Conservation (phyloP, 1,140 invertebrate genomes). For the Caenorhabditis remanei region DNA sequence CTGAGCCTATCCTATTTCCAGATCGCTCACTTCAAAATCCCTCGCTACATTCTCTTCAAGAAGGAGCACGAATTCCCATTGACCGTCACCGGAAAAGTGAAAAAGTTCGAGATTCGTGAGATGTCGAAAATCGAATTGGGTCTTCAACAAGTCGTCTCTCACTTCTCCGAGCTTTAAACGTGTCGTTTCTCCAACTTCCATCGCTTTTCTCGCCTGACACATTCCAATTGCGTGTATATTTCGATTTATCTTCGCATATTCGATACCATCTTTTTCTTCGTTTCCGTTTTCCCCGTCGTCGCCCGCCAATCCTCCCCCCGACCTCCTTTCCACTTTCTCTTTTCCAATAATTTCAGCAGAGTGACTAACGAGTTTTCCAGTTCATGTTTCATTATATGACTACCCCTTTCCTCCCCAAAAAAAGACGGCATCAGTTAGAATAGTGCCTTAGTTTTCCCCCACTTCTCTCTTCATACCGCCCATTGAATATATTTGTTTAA, state of each 20-base stretch:
- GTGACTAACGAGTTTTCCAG: constrained; percentile 49
- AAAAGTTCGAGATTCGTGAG: constrained; percentile 74
- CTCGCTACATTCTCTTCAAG: constrained; percentile 84
- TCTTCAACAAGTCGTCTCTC: constrained; percentile 80
- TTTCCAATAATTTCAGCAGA: constrained; percentile 27
- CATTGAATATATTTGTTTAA: constrained; percentile 38
- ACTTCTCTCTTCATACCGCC: background rate
- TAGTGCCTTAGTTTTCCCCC: constrained; percentile 44
- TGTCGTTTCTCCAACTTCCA: background rate
- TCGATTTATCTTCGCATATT: constrained; percentile 35
- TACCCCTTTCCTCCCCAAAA: background rate
- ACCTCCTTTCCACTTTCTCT: background rate
- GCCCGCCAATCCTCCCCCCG: background rate
- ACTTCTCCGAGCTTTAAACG: constrained; percentile 61
- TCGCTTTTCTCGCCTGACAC: constrained; percentile 46
- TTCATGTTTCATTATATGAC: constrained; percentile 47
- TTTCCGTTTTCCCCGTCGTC: background rate
- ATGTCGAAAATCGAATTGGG: constrained; percentile 65
- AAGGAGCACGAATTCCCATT: constrained; percentile 84
- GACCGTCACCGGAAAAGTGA: constrained; percentile 85
- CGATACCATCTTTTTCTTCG: background rate
- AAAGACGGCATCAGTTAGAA: constrained; percentile 41
- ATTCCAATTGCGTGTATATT: constrained; percentile 56
- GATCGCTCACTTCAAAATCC: constrained; percentile 88
- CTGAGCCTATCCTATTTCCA: constrained; percentile 76